These are phyloP conservation scores for Fissipunctia ypsillon DNA, from an alignment of 2,888 invertebrate species.

Conservation along the genomic window DNA sequence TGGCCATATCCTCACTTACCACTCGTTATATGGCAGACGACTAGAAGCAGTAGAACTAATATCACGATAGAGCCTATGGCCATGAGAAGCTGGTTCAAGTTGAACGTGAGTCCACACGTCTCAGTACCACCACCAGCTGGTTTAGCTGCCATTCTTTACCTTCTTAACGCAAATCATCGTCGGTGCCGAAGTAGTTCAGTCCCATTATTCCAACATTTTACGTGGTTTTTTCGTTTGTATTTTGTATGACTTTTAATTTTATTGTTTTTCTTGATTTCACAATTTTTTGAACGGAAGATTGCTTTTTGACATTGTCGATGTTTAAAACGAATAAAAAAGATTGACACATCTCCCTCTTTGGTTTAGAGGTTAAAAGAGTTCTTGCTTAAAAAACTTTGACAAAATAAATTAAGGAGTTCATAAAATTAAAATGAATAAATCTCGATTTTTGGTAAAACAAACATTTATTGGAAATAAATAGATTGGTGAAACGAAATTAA, in stretches of 20 bases:
- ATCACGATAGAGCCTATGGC: conserved; percentile 81
- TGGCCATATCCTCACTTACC: conserved; percentile 71
- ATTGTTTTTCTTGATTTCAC: conserved; percentile 11
- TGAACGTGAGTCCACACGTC: conserved; percentile 73
- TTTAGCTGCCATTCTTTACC: conserved; percentile 66
- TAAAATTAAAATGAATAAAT: not conserved
- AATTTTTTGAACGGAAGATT: conserved; percentile 31
- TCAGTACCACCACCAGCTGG: not conserved
- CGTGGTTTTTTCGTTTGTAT: conserved; percentile 12
- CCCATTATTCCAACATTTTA: conserved; percentile 17
- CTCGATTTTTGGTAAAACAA: conserved; percentile 27
- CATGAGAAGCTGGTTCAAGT: conserved; percentile 82
- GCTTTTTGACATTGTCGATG: conserved; percentile 52
- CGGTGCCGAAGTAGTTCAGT: conserved; percentile 48
- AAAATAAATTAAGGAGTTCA: not conserved
- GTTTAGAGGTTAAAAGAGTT: conserved; percentile 21
- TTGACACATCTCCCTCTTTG: conserved; percentile 37
- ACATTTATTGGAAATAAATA: conserved; percentile 46
- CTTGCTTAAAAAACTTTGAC: not conserved
- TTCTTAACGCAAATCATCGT: conserved; percentile 54
- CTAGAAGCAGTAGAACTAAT: conserved; percentile 78
- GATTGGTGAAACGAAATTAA: not conserved
- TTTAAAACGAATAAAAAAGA: conserved; percentile 41
- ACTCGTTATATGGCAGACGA: conserved; percentile 82
- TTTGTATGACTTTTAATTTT: conserved; percentile 19